Base-by-base conservation (phyloP, 2,113 vertebrate genomes). In the Riparia riparia region DNA sequence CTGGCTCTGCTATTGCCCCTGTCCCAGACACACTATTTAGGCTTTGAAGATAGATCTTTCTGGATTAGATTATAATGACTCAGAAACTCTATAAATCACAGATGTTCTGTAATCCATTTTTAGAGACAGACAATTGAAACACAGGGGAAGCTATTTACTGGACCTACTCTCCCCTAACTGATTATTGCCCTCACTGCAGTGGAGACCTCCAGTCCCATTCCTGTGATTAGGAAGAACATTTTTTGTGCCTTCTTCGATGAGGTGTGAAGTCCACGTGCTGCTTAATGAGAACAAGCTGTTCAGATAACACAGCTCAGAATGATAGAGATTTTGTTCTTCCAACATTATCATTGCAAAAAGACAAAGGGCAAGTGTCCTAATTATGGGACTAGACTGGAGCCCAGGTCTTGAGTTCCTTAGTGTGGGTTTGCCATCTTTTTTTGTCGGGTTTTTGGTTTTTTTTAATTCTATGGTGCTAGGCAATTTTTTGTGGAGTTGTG, bases 221-320 rank as follows among this genome's bases (percentile, higher is more conserved):
- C 41, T 69, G 53, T 79, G 61, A 72, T 80, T 34, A 70, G 74
- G 56, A 80, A 10, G 12, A 61, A 39, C 31, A 24, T 90, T 85
- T 85, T 88, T 65, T 80, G 66, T 90, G 42, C 20, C 39, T 42
- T 80, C 79, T 90, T 85, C 51, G 79, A 88, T 86, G 72, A 83
- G 88, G 79, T 93, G 82, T 86, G 92, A 95, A 86, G 58, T 42
- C 50, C 7, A 3, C 1, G 0, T 88, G 70, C 24, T 69, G 63
- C 79, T 90, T 77, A 88, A 86, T 66, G 82, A 65, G 88, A 88
- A 66, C 79, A 90, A 90, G 26, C 74, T 90, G 95, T 77, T 94
- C 90, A 95, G 82, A 93, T 90, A 93, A 58, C 2, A 1, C 9
- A 80, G 66, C 53, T 90, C 66, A 61, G 66, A 88, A 60, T 61